phyloP scores from a whole-genome alignment of 2,797 vertebrate species.

The Botia almorhae region DNA sequence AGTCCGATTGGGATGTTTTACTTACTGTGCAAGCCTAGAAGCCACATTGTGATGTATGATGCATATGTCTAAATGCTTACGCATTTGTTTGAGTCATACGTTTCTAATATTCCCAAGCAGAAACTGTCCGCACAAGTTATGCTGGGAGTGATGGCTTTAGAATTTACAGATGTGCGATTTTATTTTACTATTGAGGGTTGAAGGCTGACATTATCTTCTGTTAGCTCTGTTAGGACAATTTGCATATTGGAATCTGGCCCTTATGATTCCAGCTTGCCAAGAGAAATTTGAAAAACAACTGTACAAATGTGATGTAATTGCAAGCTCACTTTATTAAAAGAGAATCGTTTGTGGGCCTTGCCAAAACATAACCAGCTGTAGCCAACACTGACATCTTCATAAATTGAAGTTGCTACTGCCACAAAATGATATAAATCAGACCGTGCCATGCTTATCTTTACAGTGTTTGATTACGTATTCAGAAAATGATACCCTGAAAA shows the following conservation, averaged over 20 bases:
- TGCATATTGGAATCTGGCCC: not conserved
- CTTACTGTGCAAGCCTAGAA: not conserved
- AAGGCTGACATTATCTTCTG: not conserved
- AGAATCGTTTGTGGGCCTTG: not conserved
- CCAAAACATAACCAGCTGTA: not conserved
- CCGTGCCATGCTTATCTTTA: not conserved
- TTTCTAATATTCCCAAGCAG: not conserved
- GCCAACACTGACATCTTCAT: constrained; percentile 11
- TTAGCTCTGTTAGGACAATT: not conserved
- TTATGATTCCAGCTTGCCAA: not conserved
- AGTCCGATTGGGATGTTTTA: not conserved
- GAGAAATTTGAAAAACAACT: not conserved
- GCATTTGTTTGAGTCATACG: not conserved
- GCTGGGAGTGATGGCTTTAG: not conserved
- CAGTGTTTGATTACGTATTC: not conserved
- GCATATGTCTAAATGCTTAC: not conserved
- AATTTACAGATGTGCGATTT: not conserved
- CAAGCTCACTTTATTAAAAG: not conserved
- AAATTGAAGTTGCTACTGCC: constrained; percentile 12
- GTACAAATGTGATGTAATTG: constrained; percentile 1
- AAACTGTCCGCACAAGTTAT: not conserved
- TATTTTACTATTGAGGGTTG: not conserved
- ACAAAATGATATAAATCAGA: constrained; percentile 21
- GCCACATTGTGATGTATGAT: not conserved
- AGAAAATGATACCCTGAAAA: not conserved